Conservation (phyloP, 1,140 invertebrate genomes). For the Lutraria rhynchaena region DNA sequence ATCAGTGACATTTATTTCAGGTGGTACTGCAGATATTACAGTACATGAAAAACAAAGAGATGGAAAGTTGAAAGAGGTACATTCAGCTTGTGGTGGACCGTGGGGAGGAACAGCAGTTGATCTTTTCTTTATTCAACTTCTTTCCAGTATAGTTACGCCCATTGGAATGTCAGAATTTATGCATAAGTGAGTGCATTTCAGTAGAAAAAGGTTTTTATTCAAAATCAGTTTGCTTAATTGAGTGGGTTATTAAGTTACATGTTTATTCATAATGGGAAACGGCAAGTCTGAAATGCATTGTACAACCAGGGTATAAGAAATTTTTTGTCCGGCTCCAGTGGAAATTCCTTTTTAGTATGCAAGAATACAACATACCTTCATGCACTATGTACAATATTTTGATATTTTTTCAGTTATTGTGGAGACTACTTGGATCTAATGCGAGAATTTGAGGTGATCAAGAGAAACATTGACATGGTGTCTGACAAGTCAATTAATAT, state of each 20-base stretch:
- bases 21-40: conserved; percentile 31
- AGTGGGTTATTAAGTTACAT: too few species aligned
- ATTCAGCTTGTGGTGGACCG: conserved; percentile 21
- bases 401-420: conserved; percentile 5
- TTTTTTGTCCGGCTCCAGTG: too few species aligned
- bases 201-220: background rate
- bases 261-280: too few species aligned
- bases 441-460: conserved; percentile 31
- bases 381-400: background rate
- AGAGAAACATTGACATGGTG: conserved; percentile 8
- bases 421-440: conserved; percentile 46
- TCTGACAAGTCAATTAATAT: conserved; percentile 12
- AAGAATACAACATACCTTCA: too few species aligned
- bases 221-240: background rate
- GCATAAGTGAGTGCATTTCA: background rate
- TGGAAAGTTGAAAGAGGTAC: conserved; percentile 18
- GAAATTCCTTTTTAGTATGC: too few species aligned
- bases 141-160: conserved; percentile 10
- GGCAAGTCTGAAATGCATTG: too few species aligned
- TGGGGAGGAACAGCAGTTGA: conserved; percentile 44
- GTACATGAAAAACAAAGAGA: conserved; percentile 26
- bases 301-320: too few species aligned
- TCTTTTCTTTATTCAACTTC: conserved; percentile 17
- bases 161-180: conserved; percentile 28
- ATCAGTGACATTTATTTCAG: conserved; percentile 14